Conservation (phyloP, 2,888 invertebrate genomes). For the Xylota segnis region DNA sequence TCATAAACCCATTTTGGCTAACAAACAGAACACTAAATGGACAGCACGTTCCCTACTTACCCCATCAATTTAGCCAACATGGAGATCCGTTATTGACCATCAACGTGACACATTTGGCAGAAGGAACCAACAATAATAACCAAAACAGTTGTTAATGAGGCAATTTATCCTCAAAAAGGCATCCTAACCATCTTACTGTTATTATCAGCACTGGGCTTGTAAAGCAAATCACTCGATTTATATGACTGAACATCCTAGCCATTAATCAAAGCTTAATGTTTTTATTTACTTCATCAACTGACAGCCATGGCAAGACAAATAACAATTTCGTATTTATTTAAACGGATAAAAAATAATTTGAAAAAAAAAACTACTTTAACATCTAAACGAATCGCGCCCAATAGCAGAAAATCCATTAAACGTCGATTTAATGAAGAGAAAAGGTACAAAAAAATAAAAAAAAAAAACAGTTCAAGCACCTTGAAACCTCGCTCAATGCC, state of each 20-base stretch:
- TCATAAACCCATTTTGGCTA: not conserved
- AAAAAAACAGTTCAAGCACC: conserved; percentile 75
- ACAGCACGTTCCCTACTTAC: conserved; percentile 7
- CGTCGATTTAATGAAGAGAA: conserved; percentile 38
- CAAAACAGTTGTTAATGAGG: conserved; percentile 34
- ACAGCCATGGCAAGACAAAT: conserved; percentile 9
- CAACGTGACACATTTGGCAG: conserved; percentile 2
- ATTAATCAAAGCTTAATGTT: conserved; percentile 49
- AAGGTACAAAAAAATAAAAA: conserved; percentile 39
- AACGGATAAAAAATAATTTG: conserved; percentile 6
- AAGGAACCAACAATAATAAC: not conserved
- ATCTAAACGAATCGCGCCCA: not conserved
- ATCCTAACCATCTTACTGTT: conserved; percentile 2
- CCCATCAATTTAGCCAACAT: conserved; percentile 7
- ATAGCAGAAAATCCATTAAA: conserved; percentile 27
- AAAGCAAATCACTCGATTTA: conserved; percentile 39
- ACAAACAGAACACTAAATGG: conserved; percentile 8
- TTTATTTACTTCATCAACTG: conserved; percentile 29
- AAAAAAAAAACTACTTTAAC: conserved; percentile 5
- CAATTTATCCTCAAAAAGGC: conserved; percentile 25
- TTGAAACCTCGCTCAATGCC: conserved; percentile 74
- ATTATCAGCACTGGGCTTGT: not conserved
- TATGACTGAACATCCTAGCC: conserved; percentile 22
- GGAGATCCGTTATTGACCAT: conserved; percentile 3
- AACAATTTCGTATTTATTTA: conserved; percentile 1